A percentile compares a stretch with the other conserved stretches of the same genome.
These are phyloP conservation scores for Lepidothrix coronata DNA, from an alignment of 2,113 vertebrate genomes.

Conservation along the genomic window DNA sequence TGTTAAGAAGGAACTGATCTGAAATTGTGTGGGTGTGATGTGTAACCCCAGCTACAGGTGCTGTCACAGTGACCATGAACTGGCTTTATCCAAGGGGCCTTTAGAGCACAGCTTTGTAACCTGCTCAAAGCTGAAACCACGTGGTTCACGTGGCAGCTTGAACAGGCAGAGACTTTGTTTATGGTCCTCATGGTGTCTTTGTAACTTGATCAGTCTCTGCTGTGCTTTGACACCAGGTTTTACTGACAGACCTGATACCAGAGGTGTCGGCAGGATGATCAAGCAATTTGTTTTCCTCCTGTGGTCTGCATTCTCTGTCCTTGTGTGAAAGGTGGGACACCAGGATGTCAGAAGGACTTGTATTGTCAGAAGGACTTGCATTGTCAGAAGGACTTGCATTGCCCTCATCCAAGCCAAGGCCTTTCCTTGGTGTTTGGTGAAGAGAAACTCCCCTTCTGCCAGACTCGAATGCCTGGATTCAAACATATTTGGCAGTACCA, in stretches of 20 bases:
- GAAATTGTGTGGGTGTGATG: neutral
- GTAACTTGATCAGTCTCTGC: neutral
- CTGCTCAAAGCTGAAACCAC: neutral
- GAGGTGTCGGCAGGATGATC: neutral
- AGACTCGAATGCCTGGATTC: neutral
- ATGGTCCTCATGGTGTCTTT: neutral
- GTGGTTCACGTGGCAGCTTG: neutral
- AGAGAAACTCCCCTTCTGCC: neutral
- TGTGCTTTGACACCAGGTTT: neutral
- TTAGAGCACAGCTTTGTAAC: neutral
- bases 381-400: neutral
- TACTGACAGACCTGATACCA: neutral
- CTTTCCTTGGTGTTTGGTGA: neutral
- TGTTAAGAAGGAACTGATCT: neutral
- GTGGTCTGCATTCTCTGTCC: neutral
- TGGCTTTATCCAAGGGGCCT: neutral
- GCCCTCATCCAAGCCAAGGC: neutral
- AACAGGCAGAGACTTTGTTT: neutral
- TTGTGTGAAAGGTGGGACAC: neutral
- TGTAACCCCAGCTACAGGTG: neutral
- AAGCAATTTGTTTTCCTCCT: neutral
- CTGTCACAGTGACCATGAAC: neutral
- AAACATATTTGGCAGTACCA: neutral
- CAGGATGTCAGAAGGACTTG: neutral
- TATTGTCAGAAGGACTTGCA: neutral